Percentiles rank a stretch among this genome's conserved stretches.
Evolutionary conservation across 2,888 invertebrate genomes (phyloP).

Genomic region (Synergus japonicus): DNA sequence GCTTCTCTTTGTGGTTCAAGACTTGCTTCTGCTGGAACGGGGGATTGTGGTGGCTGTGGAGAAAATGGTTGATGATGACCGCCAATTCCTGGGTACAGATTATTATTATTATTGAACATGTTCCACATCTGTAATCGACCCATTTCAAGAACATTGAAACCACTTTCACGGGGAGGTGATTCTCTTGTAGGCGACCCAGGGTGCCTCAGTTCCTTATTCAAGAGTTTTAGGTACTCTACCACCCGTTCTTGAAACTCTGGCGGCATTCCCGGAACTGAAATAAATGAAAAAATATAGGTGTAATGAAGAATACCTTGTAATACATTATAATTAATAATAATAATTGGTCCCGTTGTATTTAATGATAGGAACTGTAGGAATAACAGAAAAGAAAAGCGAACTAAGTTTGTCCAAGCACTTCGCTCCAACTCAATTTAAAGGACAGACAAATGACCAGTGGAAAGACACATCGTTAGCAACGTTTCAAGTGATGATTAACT

Average conservation of each 20-base stretch:
- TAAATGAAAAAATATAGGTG: neutral
- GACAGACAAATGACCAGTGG: neutral
- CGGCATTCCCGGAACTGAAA: conserved; percentile 80
- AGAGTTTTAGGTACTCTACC: conserved; percentile 88
- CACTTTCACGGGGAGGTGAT: conserved; percentile 80
- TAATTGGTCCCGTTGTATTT: neutral
- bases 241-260: conserved; percentile 88
- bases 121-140: conserved; percentile 90
- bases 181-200: conserved; percentile 68
- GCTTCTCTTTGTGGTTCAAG: conserved; percentile 86
- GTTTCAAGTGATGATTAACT: conserved; percentile 2
- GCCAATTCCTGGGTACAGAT: conserved; percentile 63
- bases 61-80: conserved; percentile 71
- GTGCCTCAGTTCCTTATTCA: conserved; percentile 78
- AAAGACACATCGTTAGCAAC: conserved; percentile 9
- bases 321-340: too few relatives aligned
- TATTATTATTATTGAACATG: conserved; percentile 88
- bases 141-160: conserved; percentile 85
- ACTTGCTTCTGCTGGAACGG: conserved; percentile 75
- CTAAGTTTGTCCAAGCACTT: neutral
- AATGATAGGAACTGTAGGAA: neutral
- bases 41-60: conserved; percentile 79
- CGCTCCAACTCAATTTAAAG: neutral
- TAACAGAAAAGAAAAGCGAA: neutral
- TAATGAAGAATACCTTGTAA: neutral